Evolutionary conservation across 2,113 vertebrate species (phyloP).

Genomic region (Melanerpes formicivorus): DNA sequence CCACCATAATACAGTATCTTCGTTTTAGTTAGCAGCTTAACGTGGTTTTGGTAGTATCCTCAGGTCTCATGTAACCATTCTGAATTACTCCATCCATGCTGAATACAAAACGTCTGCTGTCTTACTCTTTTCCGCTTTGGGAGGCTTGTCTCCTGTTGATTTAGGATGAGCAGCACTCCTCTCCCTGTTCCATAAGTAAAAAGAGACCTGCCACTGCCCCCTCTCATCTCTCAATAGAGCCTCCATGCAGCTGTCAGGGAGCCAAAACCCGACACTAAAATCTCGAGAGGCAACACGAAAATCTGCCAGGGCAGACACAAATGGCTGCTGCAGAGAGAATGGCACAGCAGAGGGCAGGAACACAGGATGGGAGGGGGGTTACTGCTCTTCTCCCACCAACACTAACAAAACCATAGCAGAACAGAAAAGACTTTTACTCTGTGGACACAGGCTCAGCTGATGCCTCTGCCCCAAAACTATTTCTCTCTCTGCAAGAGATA

Average conservation of each 20-base stretch:
- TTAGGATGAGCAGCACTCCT: background rate
- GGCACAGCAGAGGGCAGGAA: rapidly evolving
- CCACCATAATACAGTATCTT: background rate
- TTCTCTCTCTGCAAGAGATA: background rate
- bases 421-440: background rate
- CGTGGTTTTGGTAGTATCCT: background rate
- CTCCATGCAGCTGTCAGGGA: background rate
- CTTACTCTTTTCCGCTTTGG: background rate
- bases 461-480: background rate
- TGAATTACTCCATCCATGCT: background rate
- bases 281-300: background rate
- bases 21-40: background rate
- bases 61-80: background rate
- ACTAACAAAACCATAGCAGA: background rate
- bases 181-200: background rate
- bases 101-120: background rate
- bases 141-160: background rate
- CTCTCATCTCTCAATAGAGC: background rate
- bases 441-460: background rate
- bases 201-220: background rate
- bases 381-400: background rate
- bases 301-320: background rate
- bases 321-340: background rate
- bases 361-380: background rate
- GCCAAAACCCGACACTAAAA: background rate